Evolutionary conservation across 2,888 invertebrate genomes (phyloP).

Genomic region (Luperina nickerlii): DNA sequence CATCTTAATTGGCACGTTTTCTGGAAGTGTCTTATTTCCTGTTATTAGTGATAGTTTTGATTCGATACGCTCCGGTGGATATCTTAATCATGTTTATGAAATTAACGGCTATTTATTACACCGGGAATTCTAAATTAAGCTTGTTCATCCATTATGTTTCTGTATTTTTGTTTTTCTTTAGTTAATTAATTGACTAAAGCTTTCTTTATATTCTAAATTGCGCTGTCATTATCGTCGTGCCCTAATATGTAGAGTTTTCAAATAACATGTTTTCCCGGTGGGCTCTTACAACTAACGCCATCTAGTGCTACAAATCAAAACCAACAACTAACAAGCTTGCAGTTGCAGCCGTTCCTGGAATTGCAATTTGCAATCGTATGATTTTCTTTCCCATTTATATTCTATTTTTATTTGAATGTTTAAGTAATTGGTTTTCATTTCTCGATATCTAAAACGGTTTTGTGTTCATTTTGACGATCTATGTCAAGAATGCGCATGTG

Average conservation of each 20-base stretch:
- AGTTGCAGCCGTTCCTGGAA: neutral
- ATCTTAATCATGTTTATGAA: slow-evolving; percentile 29
- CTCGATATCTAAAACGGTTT: too few relatives aligned
- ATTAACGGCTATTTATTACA: slow-evolving; percentile 5
- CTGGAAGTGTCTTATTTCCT: slow-evolving; percentile 48
- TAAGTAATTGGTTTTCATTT: neutral
- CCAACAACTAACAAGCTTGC: neutral
- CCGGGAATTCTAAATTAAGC: neutral
- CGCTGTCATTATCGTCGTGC: neutral
- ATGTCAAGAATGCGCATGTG: neutral
- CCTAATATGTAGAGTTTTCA: neutral
- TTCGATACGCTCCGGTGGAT: slow-evolving; percentile 33
- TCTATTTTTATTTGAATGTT: neutral
- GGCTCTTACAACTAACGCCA: slow-evolving; percentile 34
- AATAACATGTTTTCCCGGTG: neutral
- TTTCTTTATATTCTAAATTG: neutral
- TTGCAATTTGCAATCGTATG: neutral
- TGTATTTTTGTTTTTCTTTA: neutral
- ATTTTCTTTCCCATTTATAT: neutral
- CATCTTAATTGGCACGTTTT: slow-evolving; percentile 51
- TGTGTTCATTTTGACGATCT: too few relatives aligned
- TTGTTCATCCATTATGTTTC: neutral
- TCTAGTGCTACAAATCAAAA: slow-evolving; percentile 16
- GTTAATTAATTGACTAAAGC: neutral
- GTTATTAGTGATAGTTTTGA: slow-evolving; percentile 45